Percentiles rank a stretch among this genome's conserved stretches.
Conservation (phyloP, 2,888 invertebrate genomes). For the Limnephilus marmoratus region DNA sequence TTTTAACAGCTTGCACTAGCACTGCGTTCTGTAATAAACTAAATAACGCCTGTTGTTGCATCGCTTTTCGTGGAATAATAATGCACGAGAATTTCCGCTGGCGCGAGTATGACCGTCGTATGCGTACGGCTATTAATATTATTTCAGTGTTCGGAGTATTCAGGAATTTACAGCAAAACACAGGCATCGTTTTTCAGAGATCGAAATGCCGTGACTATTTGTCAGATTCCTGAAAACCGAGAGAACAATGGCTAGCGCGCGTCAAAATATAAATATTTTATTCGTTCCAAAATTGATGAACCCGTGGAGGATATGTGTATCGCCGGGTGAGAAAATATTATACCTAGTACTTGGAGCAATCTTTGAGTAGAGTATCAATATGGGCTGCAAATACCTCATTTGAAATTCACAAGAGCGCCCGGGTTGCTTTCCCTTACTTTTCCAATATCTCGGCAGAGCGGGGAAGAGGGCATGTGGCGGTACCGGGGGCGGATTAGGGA, state of each 20-base stretch:
- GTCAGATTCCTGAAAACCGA: neutral
- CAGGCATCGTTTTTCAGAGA: neutral
- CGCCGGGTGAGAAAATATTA: neutral
- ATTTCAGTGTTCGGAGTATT: neutral
- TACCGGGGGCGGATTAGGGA: neutral
- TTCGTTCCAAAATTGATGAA: neutral
- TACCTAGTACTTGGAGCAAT: neutral
- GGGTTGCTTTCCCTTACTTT: neutral
- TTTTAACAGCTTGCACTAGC: neutral
- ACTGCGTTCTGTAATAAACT: neutral
- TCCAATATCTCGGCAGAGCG: conserved; percentile 15
- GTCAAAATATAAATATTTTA: neutral
- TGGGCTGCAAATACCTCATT: neutral
- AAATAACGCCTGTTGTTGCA: neutral
- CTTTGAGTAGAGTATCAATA: conserved; percentile 15
- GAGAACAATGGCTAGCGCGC: neutral
- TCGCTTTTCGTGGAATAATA: neutral
- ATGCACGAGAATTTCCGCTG: neutral
- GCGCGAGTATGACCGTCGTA: neutral
- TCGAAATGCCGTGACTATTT: neutral
- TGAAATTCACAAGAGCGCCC: conserved; percentile 6
- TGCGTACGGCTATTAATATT: neutral
- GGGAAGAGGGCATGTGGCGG: neutral
- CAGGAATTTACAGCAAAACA: neutral
- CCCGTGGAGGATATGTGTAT: neutral